phyloP scores from a whole-genome alignment of 53 echinoderm and acorn worm genomes.

The Henricia sp. region DNA sequence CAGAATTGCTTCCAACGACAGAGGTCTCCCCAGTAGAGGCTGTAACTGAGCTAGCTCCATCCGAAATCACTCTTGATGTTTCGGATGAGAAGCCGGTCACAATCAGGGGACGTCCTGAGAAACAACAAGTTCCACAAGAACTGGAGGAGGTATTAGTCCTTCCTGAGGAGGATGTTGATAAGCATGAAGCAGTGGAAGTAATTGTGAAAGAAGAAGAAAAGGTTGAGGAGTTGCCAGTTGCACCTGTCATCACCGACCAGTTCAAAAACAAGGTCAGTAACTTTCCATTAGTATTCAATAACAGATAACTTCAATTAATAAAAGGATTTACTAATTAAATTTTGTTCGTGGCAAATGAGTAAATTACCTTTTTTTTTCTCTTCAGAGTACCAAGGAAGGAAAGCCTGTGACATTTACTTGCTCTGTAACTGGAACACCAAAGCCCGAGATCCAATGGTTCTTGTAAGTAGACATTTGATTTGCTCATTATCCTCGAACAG shows the following conservation, averaged over 20 bases:
- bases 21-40: conserved; percentile 54
- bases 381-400: conserved; percentile 76
- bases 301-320: too few species aligned
- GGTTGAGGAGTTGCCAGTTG: conserved; percentile 60
- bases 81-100: conserved; percentile 29
- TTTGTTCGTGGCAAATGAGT: too few species aligned
- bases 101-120: conserved; percentile 47
- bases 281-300: too few species aligned
- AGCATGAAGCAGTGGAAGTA: conserved; percentile 63
- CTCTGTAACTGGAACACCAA: conserved; percentile 82
- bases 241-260: conserved; percentile 80
- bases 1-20: conserved; percentile 46
- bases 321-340: too few species aligned
- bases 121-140: conserved; percentile 41
- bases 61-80: conserved; percentile 43
- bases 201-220: conserved; percentile 67
- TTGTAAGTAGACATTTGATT: conserved; percentile 72
- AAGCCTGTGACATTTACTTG: conserved; percentile 72
- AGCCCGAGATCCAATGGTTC: conserved; percentile 89
- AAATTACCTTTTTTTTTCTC: conserved; percentile 10
- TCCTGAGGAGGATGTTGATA: conserved; percentile 62
- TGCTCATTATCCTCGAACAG: too few species aligned
- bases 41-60: conserved; percentile 26
- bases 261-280: conserved; percentile 78
- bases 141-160: conserved; percentile 34